Percentiles rank a stretch among this genome's conserved stretches.
These are phyloP conservation scores for Colius striatus DNA, from an alignment of 2,113 vertebrate species.

Conservation along the genomic window DNA sequence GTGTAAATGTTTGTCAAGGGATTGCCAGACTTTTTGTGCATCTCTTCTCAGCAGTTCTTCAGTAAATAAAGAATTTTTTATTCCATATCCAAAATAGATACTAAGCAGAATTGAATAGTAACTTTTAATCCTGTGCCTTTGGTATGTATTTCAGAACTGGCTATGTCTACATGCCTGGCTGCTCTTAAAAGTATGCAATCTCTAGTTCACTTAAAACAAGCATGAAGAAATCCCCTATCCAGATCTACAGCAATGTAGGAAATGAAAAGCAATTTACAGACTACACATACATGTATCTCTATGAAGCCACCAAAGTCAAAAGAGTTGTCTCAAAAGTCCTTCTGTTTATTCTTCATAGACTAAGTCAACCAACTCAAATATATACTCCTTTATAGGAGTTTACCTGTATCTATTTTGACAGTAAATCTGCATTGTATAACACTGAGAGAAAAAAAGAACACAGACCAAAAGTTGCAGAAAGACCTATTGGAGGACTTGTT, in stretches of 20 bases:
- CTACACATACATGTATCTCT: background rate
- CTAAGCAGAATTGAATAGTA: background rate
- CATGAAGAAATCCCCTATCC: background rate
- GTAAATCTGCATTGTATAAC: background rate
- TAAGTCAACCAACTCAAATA: background rate
- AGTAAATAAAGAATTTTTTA: background rate
- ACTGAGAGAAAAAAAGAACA: background rate
- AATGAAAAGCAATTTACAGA: background rate
- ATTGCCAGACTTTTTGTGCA: background rate
- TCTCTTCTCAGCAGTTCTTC: background rate
- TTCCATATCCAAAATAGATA: background rate
- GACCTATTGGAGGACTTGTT: background rate
- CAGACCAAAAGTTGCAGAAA: background rate
- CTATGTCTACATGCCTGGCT: background rate
- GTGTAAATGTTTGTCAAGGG: constrained; percentile 13
- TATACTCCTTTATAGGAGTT: background rate
- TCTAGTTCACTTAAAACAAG: background rate
- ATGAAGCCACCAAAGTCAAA: background rate
- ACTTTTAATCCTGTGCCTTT: background rate
- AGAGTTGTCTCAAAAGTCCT: background rate
- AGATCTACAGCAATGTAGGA: background rate
- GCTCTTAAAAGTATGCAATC: background rate
- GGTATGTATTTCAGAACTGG: background rate
- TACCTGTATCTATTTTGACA: background rate
- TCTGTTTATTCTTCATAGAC: background rate